Evolutionary conservation across 2,113 vertebrate genomes (phyloP).

Genomic region (Erythrolamprus reginae): DNA sequence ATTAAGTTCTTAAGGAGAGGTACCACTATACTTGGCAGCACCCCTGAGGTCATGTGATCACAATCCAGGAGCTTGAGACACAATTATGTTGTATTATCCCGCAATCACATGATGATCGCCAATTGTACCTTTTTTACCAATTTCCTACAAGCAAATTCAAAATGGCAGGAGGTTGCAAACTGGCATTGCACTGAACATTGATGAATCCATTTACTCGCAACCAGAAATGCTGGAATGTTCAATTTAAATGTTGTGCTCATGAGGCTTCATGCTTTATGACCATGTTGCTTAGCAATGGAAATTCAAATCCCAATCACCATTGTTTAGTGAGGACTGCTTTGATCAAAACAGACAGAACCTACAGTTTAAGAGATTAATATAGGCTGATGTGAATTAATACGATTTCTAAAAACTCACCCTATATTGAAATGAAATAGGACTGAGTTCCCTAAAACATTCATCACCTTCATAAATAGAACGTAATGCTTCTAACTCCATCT

Average conservation of each 20-base stretch:
- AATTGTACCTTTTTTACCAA: not conserved
- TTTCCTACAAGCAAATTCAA: not conserved
- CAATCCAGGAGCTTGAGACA: too few relatives aligned
- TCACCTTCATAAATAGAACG: slow-evolving; percentile 97
- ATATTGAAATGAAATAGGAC: slow-evolving; percentile 88
- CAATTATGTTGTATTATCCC: too few relatives aligned
- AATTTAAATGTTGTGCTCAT: not conserved
- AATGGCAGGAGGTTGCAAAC: not conserved
- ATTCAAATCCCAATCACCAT: not conserved
- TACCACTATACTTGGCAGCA: too few relatives aligned
- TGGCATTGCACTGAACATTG: not conserved
- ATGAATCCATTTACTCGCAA: not conserved
- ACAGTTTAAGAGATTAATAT: not conserved
- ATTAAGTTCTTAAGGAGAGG: too few relatives aligned
- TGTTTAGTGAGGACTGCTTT: not conserved
- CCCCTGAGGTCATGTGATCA: too few relatives aligned
- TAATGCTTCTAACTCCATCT: slow-evolving; percentile 97
- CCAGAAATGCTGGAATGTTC: not conserved
- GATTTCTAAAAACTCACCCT: slow-evolving; percentile 72
- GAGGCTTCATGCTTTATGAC: not conserved
- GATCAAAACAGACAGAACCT: not conserved
- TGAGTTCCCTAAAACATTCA: slow-evolving; percentile 88
- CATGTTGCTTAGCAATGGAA: not conserved
- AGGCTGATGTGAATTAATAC: not conserved
- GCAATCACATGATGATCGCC: too few relatives aligned